A percentile compares a stretch with the other conserved stretches of the same genome.
Evolutionary conservation across 2,888 invertebrate genomes (phyloP).

Genomic region (Lasioglossum oenotherae): DNA sequence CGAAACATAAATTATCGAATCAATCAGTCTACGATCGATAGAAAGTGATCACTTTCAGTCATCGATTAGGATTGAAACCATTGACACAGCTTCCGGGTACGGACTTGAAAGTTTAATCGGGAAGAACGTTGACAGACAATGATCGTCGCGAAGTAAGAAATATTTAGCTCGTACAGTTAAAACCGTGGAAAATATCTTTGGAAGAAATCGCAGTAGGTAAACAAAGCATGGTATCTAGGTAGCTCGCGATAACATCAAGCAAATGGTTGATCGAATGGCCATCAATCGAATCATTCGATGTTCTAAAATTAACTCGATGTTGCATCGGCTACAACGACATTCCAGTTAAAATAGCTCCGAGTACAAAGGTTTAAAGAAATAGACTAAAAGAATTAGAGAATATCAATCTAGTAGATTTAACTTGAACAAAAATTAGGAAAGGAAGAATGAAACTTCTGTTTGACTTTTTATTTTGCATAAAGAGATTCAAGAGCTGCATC

Average conservation of each 20-base stretch:
- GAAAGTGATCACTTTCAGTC: not conserved
- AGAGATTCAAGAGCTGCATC: not conserved
- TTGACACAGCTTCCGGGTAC: not conserved
- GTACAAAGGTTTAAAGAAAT: too few relatives aligned
- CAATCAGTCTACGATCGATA: not conserved
- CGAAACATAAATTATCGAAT: not conserved
- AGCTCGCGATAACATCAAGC: constrained; percentile 37
- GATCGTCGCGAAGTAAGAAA: not conserved
- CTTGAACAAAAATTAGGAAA: too few relatives aligned
- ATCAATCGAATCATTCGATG: not conserved
- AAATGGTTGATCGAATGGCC: not conserved
- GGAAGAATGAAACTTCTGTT: too few relatives aligned
- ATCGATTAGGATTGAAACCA: not conserved
- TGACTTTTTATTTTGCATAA: too few relatives aligned
- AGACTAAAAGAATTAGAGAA: too few relatives aligned
- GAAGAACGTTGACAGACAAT: not conserved
- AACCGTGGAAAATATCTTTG: not conserved
- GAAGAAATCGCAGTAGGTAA: constrained; percentile 34
- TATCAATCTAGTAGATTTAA: too few relatives aligned
- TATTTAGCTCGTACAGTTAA: not conserved
- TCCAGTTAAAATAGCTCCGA: too few relatives aligned
- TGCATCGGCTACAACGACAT: not conserved
- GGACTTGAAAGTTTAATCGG: not conserved
- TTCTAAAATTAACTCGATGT: not conserved
- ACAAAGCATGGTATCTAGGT: constrained; percentile 48